phyloP scores from a whole-genome alignment of 1,140 invertebrate genomes.

The Habropoda laboriosa region DNA sequence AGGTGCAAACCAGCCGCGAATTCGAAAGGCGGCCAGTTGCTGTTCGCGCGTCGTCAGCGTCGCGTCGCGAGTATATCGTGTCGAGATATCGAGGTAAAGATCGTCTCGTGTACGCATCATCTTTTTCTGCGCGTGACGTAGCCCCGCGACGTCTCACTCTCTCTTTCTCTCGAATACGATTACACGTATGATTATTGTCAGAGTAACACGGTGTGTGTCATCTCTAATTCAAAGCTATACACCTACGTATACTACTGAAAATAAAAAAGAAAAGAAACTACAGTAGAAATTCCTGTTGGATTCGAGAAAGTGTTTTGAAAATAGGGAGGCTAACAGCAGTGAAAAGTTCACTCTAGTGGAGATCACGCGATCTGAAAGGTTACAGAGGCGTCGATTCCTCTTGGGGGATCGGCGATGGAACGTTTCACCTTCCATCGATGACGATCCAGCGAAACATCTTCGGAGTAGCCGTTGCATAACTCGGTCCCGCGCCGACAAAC shows the following conservation, averaged over 20 bases:
- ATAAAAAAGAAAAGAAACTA: background rate
- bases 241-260: background rate
- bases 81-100: conserved; percentile 43
- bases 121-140: background rate
- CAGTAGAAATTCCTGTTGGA: background rate
- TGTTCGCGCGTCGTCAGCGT: conserved; percentile 75
- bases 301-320: conserved; percentile 19
- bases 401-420: background rate
- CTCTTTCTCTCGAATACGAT: background rate
- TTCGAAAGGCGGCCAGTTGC: conserved; percentile 79
- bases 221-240: background rate
- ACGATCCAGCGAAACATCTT: conserved; percentile 1
- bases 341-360: conserved; percentile 20
- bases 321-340: no score
- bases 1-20: conserved; percentile 80
- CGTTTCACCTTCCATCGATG: conserved; percentile 15
- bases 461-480: conserved; percentile 34
- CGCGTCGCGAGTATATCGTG: conserved; percentile 51
- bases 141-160: no score
- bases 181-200: background rate
- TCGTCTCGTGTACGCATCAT: background rate
- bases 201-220: background rate
- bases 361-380: conserved; percentile 35
- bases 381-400: conserved; percentile 14
- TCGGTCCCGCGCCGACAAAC: no score